phyloP scores from a whole-genome alignment of 2,888 invertebrate species.

The Diarsia dahlii region DNA sequence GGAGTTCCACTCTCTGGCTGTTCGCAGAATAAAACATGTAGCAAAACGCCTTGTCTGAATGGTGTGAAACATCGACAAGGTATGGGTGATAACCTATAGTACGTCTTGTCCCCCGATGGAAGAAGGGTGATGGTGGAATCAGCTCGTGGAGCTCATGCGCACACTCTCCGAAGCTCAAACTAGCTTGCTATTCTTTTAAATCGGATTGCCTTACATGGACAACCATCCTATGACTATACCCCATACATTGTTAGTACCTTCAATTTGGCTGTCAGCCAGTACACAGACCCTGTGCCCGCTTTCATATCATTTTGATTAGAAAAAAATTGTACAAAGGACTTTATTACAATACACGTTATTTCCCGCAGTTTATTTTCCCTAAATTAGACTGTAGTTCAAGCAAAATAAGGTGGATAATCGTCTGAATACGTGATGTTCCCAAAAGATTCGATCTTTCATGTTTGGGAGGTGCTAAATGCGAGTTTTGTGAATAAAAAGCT shows the following conservation, averaged over 20 bases:
- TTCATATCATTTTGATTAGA: constrained; percentile 75
- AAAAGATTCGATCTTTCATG: constrained; percentile 57
- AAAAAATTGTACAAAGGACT: constrained; percentile 63
- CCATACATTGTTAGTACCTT: constrained; percentile 64
- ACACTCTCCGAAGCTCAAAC: too few relatives aligned
- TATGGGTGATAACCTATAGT: too few relatives aligned
- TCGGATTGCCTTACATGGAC: constrained; percentile 29
- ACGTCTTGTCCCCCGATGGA: too few relatives aligned
- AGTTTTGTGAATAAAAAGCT: constrained; percentile 56
- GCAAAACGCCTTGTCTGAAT: too few relatives aligned
- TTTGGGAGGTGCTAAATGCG: constrained; percentile 59
- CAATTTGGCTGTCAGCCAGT: constrained; percentile 77
- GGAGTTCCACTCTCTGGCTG: too few relatives aligned
- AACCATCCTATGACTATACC: constrained; percentile 10
- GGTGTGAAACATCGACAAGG: too few relatives aligned
- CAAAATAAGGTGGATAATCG: constrained; percentile 32
- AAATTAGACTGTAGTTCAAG: constrained; percentile 23
- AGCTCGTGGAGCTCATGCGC: too few relatives aligned
- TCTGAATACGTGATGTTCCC: constrained; percentile 22
- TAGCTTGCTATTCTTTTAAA: background rate
- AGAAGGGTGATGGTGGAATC: too few relatives aligned
- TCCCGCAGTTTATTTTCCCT: constrained; percentile 10
- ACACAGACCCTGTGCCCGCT: constrained; percentile 64
- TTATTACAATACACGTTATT: constrained; percentile 50
- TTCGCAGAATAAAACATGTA: too few relatives aligned